phyloP scores from a whole-genome alignment of 2,888 invertebrate species.

The Drosophila multiciliata region DNA sequence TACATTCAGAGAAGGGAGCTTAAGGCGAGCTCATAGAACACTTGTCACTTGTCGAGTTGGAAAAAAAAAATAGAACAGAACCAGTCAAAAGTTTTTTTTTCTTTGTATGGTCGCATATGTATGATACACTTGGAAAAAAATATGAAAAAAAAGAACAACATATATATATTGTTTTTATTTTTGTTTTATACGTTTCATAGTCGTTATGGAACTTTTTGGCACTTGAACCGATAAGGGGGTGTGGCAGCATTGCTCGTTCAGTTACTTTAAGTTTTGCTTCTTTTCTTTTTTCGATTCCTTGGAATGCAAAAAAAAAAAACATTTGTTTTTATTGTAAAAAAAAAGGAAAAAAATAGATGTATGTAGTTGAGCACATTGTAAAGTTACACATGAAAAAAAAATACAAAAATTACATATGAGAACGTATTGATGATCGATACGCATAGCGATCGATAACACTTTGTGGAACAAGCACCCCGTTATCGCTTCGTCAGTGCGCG shows the following conservation, averaged over 20 bases:
- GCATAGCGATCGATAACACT: constrained; percentile 38
- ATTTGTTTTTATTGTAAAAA: constrained; percentile 26
- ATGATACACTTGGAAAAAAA: constrained; percentile 62
- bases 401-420: constrained; percentile 47
- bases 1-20: constrained; percentile 28
- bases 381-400: constrained; percentile 68
- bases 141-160: constrained; percentile 53
- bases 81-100: constrained; percentile 21
- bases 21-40: constrained; percentile 30
- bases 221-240: constrained; percentile 74
- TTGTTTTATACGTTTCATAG: constrained; percentile 21
- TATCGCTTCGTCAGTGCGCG: constrained; percentile 75
- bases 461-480: constrained; percentile 60
- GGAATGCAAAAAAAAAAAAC: constrained; percentile 20
- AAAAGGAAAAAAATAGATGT: constrained; percentile 26
- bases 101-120: constrained; percentile 42
- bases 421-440: constrained; percentile 14
- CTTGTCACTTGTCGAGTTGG: constrained; percentile 35
- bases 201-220: constrained; percentile 41
- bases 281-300: constrained; percentile 6
- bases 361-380: constrained; percentile 18
- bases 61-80: constrained; percentile 34
- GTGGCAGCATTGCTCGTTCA: constrained; percentile 31
- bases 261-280: constrained; percentile 11
- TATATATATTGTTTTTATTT: constrained; percentile 20